phyloP scores from a whole-genome alignment of 2,113 vertebrate species.

The Piliocolobus tephrosceles region DNA sequence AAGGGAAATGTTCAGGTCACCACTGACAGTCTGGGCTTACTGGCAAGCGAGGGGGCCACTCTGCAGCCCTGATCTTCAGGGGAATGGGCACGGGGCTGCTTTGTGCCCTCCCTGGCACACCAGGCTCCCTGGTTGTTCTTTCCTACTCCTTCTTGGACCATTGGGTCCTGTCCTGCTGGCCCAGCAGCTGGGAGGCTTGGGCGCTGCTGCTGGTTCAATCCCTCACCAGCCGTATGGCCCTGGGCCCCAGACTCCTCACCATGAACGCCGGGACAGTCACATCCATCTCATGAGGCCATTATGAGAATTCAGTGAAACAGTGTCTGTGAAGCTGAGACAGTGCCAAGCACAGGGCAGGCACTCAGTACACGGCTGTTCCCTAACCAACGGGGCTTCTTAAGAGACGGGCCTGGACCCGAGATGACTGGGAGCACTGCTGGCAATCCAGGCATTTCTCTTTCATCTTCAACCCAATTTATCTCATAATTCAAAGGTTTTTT shows the following conservation, averaged over 20 bases:
- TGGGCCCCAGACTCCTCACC: not conserved
- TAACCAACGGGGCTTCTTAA: not conserved
- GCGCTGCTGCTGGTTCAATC: fast-evolving
- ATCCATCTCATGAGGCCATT: not conserved
- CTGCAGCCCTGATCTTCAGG: not conserved
- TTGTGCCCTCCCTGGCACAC: not conserved
- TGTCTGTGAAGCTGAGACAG: not conserved
- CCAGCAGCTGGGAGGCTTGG: not conserved
- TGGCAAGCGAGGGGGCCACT: not conserved
- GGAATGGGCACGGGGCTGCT: fast-evolving
- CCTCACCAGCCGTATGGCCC: not conserved
- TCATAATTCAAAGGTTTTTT: not conserved
- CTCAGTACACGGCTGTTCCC: not conserved
- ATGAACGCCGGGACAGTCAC: not conserved
- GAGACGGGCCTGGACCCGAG: not conserved
- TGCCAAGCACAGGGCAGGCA: fast-evolving
- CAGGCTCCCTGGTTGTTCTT: not conserved
- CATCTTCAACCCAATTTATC: not conserved
- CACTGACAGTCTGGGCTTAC: not conserved
- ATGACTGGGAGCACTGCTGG: not conserved
- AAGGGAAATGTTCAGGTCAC: not conserved
- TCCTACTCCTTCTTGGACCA: not conserved
- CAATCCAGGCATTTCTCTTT: not conserved
- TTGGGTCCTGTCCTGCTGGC: not conserved
- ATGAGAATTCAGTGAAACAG: not conserved